Evolutionary conservation across 2,113 vertebrate genomes (phyloP).

Genomic region (Gopherus evgoodei): DNA sequence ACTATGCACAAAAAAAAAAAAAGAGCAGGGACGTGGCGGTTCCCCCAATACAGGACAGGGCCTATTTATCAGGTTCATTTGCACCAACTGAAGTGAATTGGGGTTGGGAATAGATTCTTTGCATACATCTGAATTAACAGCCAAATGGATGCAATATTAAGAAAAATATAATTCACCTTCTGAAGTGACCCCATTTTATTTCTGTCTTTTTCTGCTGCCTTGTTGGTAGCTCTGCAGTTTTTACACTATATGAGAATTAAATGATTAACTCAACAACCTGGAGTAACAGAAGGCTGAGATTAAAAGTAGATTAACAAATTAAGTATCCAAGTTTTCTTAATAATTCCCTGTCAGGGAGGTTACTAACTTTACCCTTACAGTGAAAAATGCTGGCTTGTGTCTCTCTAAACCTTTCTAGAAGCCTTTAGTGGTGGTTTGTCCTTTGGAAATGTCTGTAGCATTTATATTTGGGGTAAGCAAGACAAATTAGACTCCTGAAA

Average conservation of each 20-base stretch:
- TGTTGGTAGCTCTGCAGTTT: constrained; percentile 40
- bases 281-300: constrained; percentile 42
- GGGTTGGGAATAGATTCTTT: background rate
- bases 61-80: background rate
- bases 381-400: background rate
- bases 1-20: background rate
- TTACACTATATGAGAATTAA: constrained; percentile 32
- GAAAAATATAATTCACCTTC: constrained; percentile 41
- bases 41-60: background rate
- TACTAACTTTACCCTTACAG: background rate
- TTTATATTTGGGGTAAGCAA: background rate
- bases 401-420: background rate
- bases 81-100: background rate
- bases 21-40: background rate
- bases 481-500: too few relatives aligned
- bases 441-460: background rate
- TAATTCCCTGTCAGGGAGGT: constrained; percentile 28
- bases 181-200: constrained; percentile 31
- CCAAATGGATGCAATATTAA: constrained; percentile 11
- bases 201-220: constrained; percentile 7
- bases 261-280: constrained; percentile 45
- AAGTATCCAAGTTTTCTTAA: constrained; percentile 2
- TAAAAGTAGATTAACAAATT: constrained; percentile 62
- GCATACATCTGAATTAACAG: background rate
- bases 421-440: background rate